These are phyloP conservation scores for Sebastes steindachneri DNA, from an alignment of 2,797 vertebrate species.

Conservation along the genomic window DNA sequence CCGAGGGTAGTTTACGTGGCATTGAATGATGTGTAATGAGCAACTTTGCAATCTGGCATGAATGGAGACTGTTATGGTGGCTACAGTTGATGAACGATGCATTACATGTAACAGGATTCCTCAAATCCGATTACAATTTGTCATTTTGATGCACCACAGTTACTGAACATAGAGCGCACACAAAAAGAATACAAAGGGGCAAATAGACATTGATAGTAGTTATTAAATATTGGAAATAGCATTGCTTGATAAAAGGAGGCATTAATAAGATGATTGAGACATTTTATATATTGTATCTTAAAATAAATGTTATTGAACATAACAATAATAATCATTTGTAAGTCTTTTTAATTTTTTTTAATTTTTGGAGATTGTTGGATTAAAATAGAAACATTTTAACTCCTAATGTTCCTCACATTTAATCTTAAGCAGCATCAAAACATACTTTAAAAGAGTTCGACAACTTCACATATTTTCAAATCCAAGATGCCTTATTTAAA, in stretches of 20 bases:
- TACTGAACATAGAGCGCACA: background rate
- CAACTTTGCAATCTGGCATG: conserved; percentile 52
- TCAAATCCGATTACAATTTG: conserved; percentile 28
- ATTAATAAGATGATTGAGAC: background rate
- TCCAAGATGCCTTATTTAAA: background rate
- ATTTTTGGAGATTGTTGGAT: background rate
- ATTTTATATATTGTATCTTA: background rate
- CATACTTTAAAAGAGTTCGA: background rate
- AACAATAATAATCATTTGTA: background rate
- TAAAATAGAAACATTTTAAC: background rate
- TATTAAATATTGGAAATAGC: background rate
- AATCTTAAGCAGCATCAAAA: background rate
- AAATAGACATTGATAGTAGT: background rate
- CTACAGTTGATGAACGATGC: conserved; percentile 5
- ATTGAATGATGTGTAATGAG: conserved; percentile 61
- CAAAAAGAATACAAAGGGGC: background rate
- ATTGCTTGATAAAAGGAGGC: background rate
- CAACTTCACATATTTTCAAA: background rate
- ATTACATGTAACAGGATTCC: conserved; percentile 18
- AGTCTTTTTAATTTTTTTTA: background rate
- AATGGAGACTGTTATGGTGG: conserved; percentile 32
- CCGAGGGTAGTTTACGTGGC: conserved; percentile 40
- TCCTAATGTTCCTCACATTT: background rate
- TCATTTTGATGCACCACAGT: background rate
- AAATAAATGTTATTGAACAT: background rate